These are phyloP conservation scores for Hormaphis cornu DNA, from an alignment of 1,140 invertebrate genomes.

Conservation along the genomic window DNA sequence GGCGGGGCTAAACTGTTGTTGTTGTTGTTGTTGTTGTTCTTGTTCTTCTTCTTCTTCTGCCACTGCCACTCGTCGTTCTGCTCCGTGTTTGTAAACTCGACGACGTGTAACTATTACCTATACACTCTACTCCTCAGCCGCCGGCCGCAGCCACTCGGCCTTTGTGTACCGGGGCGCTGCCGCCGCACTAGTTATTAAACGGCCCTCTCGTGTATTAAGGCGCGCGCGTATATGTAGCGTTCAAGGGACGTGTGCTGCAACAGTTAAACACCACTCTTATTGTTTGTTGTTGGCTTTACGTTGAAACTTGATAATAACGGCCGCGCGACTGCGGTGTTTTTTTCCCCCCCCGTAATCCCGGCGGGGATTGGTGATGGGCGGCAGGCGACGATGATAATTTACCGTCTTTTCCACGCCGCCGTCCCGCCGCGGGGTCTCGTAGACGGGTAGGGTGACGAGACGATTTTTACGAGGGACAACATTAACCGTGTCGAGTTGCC, in stretches of 20 bases:
- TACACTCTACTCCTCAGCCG: neutral
- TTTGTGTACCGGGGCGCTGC: neutral
- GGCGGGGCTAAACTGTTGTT: conserved; percentile 24
- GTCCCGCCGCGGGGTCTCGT: too few relatives aligned
- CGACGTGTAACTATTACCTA: conserved; percentile 25
- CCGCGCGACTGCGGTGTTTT: conserved; percentile 1
- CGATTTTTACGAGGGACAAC: too few relatives aligned
- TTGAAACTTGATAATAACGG: conserved; percentile 26
- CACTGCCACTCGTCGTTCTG: neutral
- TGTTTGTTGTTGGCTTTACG: conserved; percentile 25
- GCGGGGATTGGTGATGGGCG: too few relatives aligned
- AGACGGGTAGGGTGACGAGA: too few relatives aligned
- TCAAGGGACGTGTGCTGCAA: too few relatives aligned
- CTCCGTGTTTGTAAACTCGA: neutral
- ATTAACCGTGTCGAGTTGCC: too few relatives aligned
- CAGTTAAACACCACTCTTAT: conserved; percentile 25
- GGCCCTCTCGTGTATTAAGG: neutral
- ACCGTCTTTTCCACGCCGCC: neutral
- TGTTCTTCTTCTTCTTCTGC: conserved; percentile 3
- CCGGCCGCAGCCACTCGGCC: neutral
- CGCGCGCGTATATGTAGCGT: too few relatives aligned
- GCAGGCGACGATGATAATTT: conserved; percentile 15
- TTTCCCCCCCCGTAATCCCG: neutral
- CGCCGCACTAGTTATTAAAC: neutral
- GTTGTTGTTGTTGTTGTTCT: conserved; percentile 8